Evolutionary conservation across 2,888 invertebrate species (phyloP), one percentile per base, ranked within the genome.

Genomic region (Alcis repandata): DNA sequence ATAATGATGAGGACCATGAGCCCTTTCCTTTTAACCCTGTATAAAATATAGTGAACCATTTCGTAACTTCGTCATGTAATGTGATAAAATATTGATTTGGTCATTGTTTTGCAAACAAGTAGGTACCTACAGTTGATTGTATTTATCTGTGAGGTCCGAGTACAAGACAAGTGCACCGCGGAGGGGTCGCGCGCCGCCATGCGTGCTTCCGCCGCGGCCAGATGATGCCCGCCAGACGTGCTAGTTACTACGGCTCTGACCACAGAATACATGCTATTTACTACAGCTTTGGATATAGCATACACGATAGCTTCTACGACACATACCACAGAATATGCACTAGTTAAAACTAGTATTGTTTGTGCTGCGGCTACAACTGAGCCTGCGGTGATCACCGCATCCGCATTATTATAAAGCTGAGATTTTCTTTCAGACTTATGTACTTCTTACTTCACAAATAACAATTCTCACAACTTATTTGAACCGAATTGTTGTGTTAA

Each of bases 161-260:
- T 32, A 17, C 22, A 61, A 61, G 57, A 46, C 53, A 52, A 49
- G 54, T 63, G 63, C 40, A 51, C 53, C 33, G 61, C 45, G 57
- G 68, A 61, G 70, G 79, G 77, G 80, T 78, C 76, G 79, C 56
- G 75, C 65, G 74, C 79, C 61, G 64, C 71, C 76, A 72, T 68
- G 82, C 84, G 83, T 80, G 75, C 72, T 80, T 84, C 84, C 84
- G 36, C 84, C 76, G 72, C 48, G 68, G 65, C 52, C 68, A 59
- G 63, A 62, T 63, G 67, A 49, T 36, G 56, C 43, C 48, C 36
- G 19, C 46, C 20, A 41, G 22, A 53, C 22, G 2, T n/a, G 19
- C 19, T 6, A 40, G 40, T n/a, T 2, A 20, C 36, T 40, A 13
- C 13, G 13, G 48, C 48, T 0, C 22, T n/a, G 17, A n/a, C 27